These are phyloP conservation scores for Knipowitschia caucasica DNA, from an alignment of 2,797 vertebrate species.

Conservation along the genomic window DNA sequence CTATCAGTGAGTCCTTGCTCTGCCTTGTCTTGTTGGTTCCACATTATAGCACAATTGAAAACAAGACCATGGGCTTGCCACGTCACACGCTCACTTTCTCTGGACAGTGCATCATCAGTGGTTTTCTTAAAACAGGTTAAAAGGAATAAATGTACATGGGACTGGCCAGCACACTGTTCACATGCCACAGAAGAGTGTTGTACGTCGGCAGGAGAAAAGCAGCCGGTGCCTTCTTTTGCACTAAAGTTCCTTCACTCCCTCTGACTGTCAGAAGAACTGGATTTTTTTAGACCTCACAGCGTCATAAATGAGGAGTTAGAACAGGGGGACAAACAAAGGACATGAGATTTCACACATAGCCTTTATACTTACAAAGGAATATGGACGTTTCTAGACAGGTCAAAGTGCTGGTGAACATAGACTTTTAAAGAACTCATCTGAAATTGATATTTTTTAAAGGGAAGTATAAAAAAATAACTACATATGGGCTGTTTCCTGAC, in stretches of 20 bases:
- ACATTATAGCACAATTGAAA: constrained; percentile 69
- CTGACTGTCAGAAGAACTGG: constrained; percentile 28
- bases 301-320: constrained; percentile 30
- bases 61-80: constrained; percentile 65
- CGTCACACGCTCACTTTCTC: constrained; percentile 54
- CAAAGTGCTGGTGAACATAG: constrained; percentile 43
- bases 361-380: constrained; percentile 78
- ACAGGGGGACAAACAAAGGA: constrained; percentile 35
- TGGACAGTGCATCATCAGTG: constrained; percentile 55
- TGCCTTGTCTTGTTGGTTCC: constrained; percentile 69
- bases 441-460: constrained; percentile 90
- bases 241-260: constrained; percentile 45
- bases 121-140: constrained; percentile 43
- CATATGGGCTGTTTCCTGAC: constrained; percentile 78
- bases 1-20: constrained; percentile 59
- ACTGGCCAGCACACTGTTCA: constrained; percentile 49
- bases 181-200: constrained; percentile 38
- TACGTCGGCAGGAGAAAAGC: constrained; percentile 72
- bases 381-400: constrained; percentile 67
- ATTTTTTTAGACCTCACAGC: constrained; percentile 31
- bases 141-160: constrained; percentile 23
- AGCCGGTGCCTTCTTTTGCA: constrained; percentile 85
- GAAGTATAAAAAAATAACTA: constrained; percentile 53
- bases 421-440: constrained; percentile 75
- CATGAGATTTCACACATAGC: constrained; percentile 79